A percentile compares a stretch with the other conserved stretches of the same genome.
These are phyloP conservation scores for Ciconia nigra DNA, from an alignment of 2,797 vertebrate species.

Conservation along the genomic window DNA sequence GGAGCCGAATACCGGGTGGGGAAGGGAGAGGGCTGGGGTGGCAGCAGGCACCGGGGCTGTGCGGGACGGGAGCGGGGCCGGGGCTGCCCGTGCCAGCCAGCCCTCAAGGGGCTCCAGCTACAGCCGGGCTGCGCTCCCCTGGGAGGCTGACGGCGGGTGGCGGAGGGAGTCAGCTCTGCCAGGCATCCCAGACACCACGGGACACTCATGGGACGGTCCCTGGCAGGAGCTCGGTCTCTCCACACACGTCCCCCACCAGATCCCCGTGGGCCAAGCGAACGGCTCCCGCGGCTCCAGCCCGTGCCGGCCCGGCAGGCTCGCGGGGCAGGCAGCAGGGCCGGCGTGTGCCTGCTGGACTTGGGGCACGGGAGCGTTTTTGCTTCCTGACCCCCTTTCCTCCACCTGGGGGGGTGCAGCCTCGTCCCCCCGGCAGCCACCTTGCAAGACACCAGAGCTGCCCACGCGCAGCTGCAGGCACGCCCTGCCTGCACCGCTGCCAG, in stretches of 20 bases:
- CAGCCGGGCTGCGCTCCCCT: neutral
- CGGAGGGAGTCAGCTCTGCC: neutral
- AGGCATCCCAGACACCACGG: neutral
- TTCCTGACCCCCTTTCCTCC: neutral
- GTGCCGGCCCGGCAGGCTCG: accelerated
- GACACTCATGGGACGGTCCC: neutral
- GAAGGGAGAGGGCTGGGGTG: neutral
- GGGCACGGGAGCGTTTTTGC: accelerated
- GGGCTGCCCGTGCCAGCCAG: accelerated
- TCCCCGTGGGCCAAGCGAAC: neutral
- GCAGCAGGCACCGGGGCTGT: accelerated
- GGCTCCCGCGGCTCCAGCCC: neutral
- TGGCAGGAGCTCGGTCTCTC: neutral
- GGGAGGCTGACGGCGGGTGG: accelerated
- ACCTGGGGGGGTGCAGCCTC: neutral
- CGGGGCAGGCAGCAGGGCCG: accelerated
- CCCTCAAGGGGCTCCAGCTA: neutral
- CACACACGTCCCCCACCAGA: accelerated
- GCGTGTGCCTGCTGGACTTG: neutral
- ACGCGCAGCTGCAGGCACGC: accelerated
- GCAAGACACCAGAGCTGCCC: neutral
- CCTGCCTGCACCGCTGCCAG: neutral
- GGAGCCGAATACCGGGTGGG: neutral
- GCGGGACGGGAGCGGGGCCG: accelerated
- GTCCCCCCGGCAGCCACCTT: accelerated